phyloP scores from a whole-genome alignment of 2,113 vertebrate species.

The Megaceryle torquata region DNA sequence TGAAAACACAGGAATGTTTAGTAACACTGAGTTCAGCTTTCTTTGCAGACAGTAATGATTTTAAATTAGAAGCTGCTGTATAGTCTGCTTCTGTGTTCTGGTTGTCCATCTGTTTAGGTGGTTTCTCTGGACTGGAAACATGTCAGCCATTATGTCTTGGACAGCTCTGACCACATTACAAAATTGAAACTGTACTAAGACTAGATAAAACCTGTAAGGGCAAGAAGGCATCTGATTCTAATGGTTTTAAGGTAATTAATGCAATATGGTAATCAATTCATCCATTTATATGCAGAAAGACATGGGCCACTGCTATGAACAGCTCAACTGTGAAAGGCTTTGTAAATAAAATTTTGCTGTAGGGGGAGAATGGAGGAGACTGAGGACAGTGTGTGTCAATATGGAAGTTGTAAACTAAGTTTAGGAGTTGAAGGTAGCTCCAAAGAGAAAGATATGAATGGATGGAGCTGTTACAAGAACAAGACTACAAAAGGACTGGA shows the following conservation, averaged over 20 bases:
- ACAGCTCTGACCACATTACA: neutral
- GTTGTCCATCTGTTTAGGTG: conserved; percentile 38
- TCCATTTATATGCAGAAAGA: neutral
- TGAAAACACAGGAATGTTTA: conserved; percentile 44
- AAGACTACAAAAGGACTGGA: neutral
- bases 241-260: neutral
- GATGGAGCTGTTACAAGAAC: neutral
- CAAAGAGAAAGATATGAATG: neutral
- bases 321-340: neutral
- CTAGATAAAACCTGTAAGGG: neutral
- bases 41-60: conserved; percentile 17
- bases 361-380: neutral
- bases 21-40: conserved; percentile 30
- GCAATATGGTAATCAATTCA: neutral
- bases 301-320: neutral
- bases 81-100: conserved; percentile 27
- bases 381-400: neutral
- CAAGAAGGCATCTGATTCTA: neutral
- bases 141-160: neutral
- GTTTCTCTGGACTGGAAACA: neutral
- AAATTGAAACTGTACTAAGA: neutral
- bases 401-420: neutral
- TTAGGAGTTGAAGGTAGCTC: neutral
- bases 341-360: neutral
- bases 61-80: conserved; percentile 23